A percentile compares a stretch with the other conserved stretches of the same genome.
phyloP scores from a whole-genome alignment of 2,888 invertebrate species.

The Drosophila quinaria region DNA sequence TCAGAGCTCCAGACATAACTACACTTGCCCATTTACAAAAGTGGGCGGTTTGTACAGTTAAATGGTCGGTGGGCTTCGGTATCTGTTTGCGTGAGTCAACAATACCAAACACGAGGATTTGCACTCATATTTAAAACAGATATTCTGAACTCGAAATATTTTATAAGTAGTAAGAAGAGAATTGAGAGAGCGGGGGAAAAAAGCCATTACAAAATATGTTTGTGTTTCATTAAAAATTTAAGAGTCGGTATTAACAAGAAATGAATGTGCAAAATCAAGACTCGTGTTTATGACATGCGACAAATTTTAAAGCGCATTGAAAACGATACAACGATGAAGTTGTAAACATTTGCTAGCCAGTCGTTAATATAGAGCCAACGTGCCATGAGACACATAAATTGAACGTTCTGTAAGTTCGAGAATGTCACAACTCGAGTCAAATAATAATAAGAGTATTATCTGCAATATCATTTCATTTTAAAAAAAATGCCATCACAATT shows the following conservation, averaged over 20 bases:
- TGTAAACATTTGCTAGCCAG: constrained; percentile 54
- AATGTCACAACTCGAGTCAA: background rate
- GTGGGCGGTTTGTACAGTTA: constrained; percentile 34
- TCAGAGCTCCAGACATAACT: background rate
- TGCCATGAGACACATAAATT: background rate
- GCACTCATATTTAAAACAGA: constrained; percentile 44
- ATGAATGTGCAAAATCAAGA: constrained; percentile 44
- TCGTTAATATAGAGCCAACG: constrained; percentile 30
- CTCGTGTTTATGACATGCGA: constrained; percentile 64
- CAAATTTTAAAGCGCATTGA: constrained; percentile 52
- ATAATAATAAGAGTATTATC: background rate
- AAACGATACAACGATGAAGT: constrained; percentile 55
- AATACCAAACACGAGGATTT: constrained; percentile 41
- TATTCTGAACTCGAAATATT: constrained; percentile 35
- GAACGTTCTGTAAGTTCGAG: background rate
- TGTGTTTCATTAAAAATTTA: constrained; percentile 78
- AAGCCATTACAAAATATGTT: constrained; percentile 72
- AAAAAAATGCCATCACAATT: constrained; percentile 1
- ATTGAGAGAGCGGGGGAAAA: constrained; percentile 13
- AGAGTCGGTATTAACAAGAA: constrained; percentile 36
- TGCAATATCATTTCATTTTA: background rate
- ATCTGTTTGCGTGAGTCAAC: constrained; percentile 42
- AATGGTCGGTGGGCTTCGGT: constrained; percentile 30
- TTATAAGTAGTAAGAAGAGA: background rate
- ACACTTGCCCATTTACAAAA: constrained; percentile 27